These are phyloP conservation scores for Drosophila jambulina DNA, from an alignment of 1,140 invertebrate species.

Conservation along the genomic window DNA sequence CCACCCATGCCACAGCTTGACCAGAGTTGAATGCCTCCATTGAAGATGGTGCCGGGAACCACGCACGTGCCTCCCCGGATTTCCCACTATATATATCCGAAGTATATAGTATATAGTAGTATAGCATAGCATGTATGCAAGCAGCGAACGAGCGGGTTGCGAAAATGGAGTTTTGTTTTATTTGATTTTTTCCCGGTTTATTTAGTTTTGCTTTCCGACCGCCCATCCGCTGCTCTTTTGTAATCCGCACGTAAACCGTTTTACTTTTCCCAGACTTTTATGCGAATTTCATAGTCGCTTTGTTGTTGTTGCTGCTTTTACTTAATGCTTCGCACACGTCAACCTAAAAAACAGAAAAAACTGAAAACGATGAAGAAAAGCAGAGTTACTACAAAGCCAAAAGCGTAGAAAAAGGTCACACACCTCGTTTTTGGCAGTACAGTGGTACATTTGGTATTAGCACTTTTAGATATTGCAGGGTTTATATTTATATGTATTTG, in stretches of 20 bases:
- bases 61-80: constrained; percentile 64
- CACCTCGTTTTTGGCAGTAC: constrained; percentile 51
- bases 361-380: constrained; percentile 37
- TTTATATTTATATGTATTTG: background rate
- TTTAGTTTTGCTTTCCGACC: constrained; percentile 35
- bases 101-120: constrained; percentile 8
- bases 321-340: constrained; percentile 80
- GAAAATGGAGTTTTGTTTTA: constrained; percentile 48
- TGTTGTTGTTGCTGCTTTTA: constrained; percentile 52
- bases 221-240: constrained; percentile 41
- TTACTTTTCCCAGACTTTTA: constrained; percentile 74
- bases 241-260: constrained; percentile 68
- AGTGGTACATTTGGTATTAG: background rate
- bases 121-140: background rate
- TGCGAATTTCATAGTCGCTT: constrained; percentile 56
- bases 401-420: constrained; percentile 67
- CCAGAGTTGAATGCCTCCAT: constrained; percentile 45
- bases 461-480: background rate
- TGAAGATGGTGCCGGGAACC: constrained; percentile 1
- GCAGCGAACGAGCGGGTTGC: constrained; percentile 30
- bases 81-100: constrained; percentile 11
- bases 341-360: constrained; percentile 46
- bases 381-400: constrained; percentile 25
- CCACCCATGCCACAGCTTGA: constrained; percentile 53
- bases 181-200: constrained; percentile 41